phyloP scores from a whole-genome alignment of 2,888 invertebrate species.

The Tanaodytes sp. region DNA sequence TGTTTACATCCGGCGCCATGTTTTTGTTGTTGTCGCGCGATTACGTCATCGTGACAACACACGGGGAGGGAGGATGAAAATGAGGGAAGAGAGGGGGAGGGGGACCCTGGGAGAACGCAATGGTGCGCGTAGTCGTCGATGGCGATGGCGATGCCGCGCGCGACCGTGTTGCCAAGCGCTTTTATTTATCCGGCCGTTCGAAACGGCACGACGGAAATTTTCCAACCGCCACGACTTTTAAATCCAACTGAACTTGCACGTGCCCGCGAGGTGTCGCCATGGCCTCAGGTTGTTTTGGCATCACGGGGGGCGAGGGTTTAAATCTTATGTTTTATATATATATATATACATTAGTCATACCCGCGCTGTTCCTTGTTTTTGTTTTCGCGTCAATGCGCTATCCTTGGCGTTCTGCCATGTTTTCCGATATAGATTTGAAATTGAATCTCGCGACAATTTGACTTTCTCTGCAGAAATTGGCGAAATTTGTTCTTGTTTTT shows the following conservation, averaged over 20 bases:
- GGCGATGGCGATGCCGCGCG: constrained; percentile 12
- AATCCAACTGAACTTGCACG: too few relatives aligned
- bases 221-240: constrained; percentile 10
- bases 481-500: too few relatives aligned
- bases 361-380: background rate
- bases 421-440: too few relatives aligned
- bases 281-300: background rate
- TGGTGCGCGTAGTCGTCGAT: background rate
- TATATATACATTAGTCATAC: too few relatives aligned
- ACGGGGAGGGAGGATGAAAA: background rate
- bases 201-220: constrained; percentile 17
- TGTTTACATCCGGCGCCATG: constrained; percentile 44
- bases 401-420: constrained; percentile 25
- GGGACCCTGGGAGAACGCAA: background rate
- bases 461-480: too few relatives aligned
- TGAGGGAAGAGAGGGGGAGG: too few relatives aligned
- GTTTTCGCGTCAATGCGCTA: constrained; percentile 14
- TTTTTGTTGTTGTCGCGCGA: constrained; percentile 31
- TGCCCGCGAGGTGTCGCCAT: constrained; percentile 1
- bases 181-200: constrained; percentile 24
- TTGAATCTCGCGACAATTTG: too few relatives aligned
- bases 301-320: background rate
- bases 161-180: constrained; percentile 37
- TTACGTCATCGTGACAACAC: constrained; percentile 29
- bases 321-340: too few relatives aligned